phyloP scores from a whole-genome alignment of 2,113 vertebrate genomes.

The Pseudolaguvia tuberculata region DNA sequence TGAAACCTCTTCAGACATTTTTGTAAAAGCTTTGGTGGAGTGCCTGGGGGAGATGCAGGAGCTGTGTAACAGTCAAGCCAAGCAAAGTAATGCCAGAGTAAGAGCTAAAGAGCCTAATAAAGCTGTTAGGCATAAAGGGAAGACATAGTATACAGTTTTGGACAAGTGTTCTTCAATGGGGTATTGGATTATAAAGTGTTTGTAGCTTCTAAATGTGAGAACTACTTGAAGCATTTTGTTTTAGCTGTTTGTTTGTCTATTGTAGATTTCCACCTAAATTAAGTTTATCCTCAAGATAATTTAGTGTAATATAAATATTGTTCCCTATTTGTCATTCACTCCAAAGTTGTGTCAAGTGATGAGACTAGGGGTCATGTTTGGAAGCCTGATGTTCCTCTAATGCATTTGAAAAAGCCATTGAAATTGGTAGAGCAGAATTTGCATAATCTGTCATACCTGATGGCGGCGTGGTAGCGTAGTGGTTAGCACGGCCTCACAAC shows the following conservation, averaged over 20 bases:
- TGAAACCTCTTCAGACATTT: constrained; percentile 76
- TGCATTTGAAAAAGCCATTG: too few species aligned
- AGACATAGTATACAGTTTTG: constrained; percentile 31
- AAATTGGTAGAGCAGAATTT: too few species aligned
- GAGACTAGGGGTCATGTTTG: too few species aligned
- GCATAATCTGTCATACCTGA: too few species aligned
- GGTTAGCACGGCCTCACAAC: too few species aligned
- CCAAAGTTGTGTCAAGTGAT: too few species aligned
- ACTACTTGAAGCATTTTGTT: too few species aligned
- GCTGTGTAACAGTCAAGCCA: constrained; percentile 63
- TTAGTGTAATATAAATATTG: too few species aligned
- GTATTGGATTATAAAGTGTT: background rate
- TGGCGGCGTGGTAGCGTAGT: too few species aligned
- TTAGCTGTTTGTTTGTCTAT: too few species aligned
- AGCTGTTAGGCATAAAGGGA: constrained; percentile 45
- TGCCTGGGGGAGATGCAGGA: constrained; percentile 80
- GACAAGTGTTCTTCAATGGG: background rate
- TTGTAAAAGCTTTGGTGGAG: constrained; percentile 77
- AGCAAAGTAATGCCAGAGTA: constrained; percentile 25
- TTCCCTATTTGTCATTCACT: too few species aligned
- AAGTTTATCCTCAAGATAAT: background rate
- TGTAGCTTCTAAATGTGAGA: background rate
- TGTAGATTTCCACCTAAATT: background rate
- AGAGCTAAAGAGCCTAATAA: constrained; percentile 47
- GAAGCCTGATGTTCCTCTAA: too few species aligned